Evolutionary conservation across 1,140 invertebrate species (phyloP), one percentile per base, ranked within the genome.

Genomic region (Lordiphosa clarofinis): DNA sequence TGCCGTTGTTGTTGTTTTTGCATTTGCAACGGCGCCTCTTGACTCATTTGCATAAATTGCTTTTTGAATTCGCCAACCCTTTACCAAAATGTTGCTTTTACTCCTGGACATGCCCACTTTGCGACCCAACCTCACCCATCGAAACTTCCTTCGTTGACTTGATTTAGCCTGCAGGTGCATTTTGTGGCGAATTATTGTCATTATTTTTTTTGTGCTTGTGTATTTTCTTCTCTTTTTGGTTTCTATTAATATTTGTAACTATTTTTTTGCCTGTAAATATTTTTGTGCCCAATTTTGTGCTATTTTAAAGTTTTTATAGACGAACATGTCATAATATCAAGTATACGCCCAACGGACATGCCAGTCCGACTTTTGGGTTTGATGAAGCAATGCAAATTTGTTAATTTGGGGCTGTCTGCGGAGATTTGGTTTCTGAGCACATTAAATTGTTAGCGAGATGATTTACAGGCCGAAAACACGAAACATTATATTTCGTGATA

Each of bases 11-110:
- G 42, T 44, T 65, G 52, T 55, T 71, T 52, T 37, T 56, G 59
- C 74, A 82, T 82, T 82, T 82, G 63, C 61, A 75, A 84, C 78
- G 76, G 76, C 76, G 76, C 76, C 78, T 84, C 73, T 64, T 50
- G 62, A 70, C 44, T 84, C 78, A 82, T 82, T 82, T 82, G 76
- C 76, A 82, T 82, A 82, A 82, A 76, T 82, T 82, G 78, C 68
- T 61, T 73, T 84, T 56, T 56, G 63, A 57, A 74, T 73, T 73
- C 56, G 76, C 61, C 72, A 81, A 81, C 76, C 78, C 76, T 76
- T 69, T 69, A 56, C 59, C 43, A 21, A 28, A 28, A 21, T 2
- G 4, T 56, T 53, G 54, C 54, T 55, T 64, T 57, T 31, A 39
- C 58, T 57, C 67, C 56, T 53, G 56, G 68, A 71, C 74, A 73